Percentiles rank a stretch among this genome's conserved stretches.
Conservation (phyloP, 2,888 invertebrate species). For the Coremacera marginata region DNA sequence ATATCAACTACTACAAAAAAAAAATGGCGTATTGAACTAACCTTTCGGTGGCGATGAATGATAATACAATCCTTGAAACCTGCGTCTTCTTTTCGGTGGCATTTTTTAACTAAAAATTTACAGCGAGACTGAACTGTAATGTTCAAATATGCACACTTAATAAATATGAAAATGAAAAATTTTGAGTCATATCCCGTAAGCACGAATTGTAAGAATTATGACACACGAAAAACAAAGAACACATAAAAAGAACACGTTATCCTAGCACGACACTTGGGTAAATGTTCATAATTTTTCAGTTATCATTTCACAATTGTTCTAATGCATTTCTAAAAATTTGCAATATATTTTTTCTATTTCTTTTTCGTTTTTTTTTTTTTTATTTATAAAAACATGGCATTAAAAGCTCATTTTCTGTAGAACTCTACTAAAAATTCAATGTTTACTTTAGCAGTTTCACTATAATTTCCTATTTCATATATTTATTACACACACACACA, state of each 20-base stretch:
- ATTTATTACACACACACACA: neutral
- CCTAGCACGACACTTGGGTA: conserved; percentile 1
- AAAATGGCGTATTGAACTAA: conserved; percentile 55
- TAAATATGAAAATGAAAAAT: neutral
- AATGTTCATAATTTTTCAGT: neutral
- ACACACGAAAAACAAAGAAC: too few species aligned
- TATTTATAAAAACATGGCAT: neutral
- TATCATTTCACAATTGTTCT: neutral
- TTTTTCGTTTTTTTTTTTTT: neutral
- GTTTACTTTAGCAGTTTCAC: conserved; percentile 11
- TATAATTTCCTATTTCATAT: neutral
- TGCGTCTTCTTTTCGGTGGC: conserved; percentile 67
- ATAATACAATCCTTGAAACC: conserved; percentile 68
- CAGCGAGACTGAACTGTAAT: too few species aligned
- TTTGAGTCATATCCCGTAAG: neutral
- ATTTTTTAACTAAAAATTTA: conserved; percentile 48
- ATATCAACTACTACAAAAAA: conserved; percentile 31
- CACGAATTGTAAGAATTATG: too few species aligned
- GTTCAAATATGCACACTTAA: too few species aligned
- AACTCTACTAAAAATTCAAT: neutral
- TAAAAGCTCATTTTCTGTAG: conserved; percentile 12
- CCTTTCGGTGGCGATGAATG: conserved; percentile 69
- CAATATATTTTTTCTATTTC: neutral
- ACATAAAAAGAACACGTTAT: neutral
- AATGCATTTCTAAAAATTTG: conserved; percentile 17